Evolutionary conservation across 2,888 invertebrate species (phyloP), one percentile per base, ranked within the genome.

Genomic region (Apomyelois bistriatella): DNA sequence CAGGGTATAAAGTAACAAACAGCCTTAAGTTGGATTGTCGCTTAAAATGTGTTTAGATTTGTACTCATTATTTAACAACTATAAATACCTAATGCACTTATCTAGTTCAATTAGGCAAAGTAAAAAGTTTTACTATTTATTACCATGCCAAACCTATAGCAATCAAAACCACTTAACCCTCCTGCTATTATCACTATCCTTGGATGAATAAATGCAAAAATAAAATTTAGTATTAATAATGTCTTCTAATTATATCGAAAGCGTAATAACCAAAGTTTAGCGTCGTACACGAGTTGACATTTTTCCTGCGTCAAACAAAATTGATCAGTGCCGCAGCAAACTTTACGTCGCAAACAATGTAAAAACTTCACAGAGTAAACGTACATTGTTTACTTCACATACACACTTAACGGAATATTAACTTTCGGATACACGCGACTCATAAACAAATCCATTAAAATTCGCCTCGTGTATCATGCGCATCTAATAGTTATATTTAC

Each of bases 401-500:
- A 49, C 50, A 36, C 63, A 63, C 59, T 62, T 56, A 56, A 58
- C 65, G 53, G 56, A 61, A 56, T 63, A 60, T 67, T 66, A 68
- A 70, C 59, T 65, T 61, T 65, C 59, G 60, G 64, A 62, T 68
- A 62, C 60, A 62, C 65, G 66, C 61, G 68, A 65, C 65, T 68
- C 72, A 63, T 74, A 77, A 81, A 78, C 74, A 72, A 74, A 69
- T 70, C 70, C 72, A 79, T 82, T 81, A 81, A 84, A 83, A 79
- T 79, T 76, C 65, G 70, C 74, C 72, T 78, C 65, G 71, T 74
- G 69, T 79, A 83, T 80, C 81, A 77, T 82, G 83, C 85, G 83
- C 78, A 78, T 85, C 74, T 72, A 70, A 84, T 84, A 85, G 80
- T 84, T 80, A 79, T 81, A 80, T 83, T 83, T 82, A 80, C 78